Evolutionary conservation across 2,888 invertebrate genomes (phyloP).

Genomic region (Hypena proboscidalis): DNA sequence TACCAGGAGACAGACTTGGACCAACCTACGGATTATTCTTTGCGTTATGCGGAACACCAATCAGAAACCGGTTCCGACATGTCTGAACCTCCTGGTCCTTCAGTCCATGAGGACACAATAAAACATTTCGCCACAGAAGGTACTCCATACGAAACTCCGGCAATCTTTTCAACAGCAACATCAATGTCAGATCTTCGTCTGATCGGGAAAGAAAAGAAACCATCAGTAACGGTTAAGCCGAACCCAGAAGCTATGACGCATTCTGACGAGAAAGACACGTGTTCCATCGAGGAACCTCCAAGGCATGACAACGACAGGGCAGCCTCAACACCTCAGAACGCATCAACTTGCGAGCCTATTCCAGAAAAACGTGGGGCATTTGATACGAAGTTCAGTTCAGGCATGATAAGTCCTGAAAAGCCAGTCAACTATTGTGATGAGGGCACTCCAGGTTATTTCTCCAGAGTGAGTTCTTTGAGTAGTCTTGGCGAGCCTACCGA

Average conservation of each 20-base stretch:
- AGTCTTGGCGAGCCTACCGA: conserved; percentile 84
- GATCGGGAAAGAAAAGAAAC: conserved; percentile 77
- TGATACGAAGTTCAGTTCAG: conserved; percentile 87
- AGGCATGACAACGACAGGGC: conserved; percentile 77
- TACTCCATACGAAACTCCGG: conserved; percentile 92
- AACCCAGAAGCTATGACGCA: conserved; percentile 79
- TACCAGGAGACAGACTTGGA: conserved; percentile 96
- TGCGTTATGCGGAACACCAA: conserved; percentile 94
- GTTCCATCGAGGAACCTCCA: conserved; percentile 78
- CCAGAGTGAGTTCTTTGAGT: conserved; percentile 87
- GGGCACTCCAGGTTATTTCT: conserved; percentile 93
- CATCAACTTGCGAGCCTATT: conserved; percentile 49
- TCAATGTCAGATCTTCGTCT: conserved; percentile 94
- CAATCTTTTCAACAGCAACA: conserved; percentile 94
- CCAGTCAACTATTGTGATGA: conserved; percentile 94
- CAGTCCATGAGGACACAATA: conserved; percentile 91
- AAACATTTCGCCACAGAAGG: conserved; percentile 97
- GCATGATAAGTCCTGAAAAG: conserved; percentile 91
- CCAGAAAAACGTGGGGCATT: conserved; percentile 67
- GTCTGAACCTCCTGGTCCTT: conserved; percentile 76
- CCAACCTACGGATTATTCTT: conserved; percentile 96
- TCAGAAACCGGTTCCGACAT: conserved; percentile 86
- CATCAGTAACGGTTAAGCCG: conserved; percentile 63
- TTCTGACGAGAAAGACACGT: conserved; percentile 80
- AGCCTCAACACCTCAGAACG: conserved; percentile 61